Percentiles rank a stretch among this genome's conserved stretches.
Conservation (phyloP, 2,113 vertebrate genomes). For the Ondatra zibethicus region DNA sequence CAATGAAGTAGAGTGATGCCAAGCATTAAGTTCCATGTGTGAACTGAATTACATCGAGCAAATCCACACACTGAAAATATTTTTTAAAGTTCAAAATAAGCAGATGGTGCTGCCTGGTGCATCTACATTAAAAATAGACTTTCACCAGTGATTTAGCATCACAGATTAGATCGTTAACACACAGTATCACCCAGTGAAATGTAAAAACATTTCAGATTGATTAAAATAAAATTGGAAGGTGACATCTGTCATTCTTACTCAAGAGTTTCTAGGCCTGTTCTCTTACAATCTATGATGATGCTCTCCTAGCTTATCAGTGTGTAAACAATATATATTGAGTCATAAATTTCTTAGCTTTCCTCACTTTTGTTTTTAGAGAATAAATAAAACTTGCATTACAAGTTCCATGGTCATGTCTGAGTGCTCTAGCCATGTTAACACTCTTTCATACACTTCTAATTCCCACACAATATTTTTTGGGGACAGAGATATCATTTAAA, state of each 20-base stretch:
- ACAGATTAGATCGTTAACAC: constrained; percentile 35
- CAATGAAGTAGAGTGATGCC: constrained; percentile 68
- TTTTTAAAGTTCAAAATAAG: constrained; percentile 74
- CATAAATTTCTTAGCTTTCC: neutral
- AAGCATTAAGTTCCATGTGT: constrained; percentile 62
- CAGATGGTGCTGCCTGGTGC: constrained; percentile 32
- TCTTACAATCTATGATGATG: neutral
- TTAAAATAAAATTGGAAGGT: constrained; percentile 63
- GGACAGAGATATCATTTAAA: neutral
- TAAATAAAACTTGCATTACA: neutral
- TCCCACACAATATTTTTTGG: neutral
- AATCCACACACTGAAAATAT: constrained; percentile 72
- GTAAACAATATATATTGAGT: neutral
- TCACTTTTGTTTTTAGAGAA: neutral
- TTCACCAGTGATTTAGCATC: constrained; percentile 35
- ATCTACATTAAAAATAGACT: constrained; percentile 60
- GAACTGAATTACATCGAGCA: constrained; percentile 69
- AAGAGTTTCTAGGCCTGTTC: neutral
- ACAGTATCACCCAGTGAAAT: constrained; percentile 27
- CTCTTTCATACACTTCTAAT: neutral
- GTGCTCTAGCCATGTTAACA: neutral
- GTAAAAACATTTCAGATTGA: constrained; percentile 64
- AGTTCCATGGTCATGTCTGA: neutral
- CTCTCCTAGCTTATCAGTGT: constrained; percentile 31
- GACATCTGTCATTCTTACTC: constrained; percentile 55